These are phyloP conservation scores for Hyperoodon ampullatus DNA, from an alignment of 2,113 vertebrate species.

Conservation along the genomic window DNA sequence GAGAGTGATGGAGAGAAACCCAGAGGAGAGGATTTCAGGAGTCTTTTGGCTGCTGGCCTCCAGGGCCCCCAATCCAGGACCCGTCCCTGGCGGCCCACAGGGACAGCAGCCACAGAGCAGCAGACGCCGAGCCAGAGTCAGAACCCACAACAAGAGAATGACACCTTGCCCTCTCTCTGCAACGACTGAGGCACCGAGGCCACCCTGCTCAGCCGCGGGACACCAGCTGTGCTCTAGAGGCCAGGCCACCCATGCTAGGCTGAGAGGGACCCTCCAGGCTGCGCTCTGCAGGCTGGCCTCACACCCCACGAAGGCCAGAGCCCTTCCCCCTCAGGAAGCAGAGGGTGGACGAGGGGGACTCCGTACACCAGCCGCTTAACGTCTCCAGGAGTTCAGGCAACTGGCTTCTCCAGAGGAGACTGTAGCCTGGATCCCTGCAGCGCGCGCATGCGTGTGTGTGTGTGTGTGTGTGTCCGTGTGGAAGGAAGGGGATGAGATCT, in stretches of 20 bases:
- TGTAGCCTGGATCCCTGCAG: not conserved
- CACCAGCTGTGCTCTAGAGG: constrained; percentile 90
- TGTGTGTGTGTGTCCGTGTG: not conserved
- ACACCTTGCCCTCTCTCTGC: constrained; percentile 86
- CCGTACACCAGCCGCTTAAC: not conserved
- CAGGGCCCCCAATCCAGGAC: not conserved
- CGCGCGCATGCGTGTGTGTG: too few relatives aligned
- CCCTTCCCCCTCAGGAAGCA: not conserved
- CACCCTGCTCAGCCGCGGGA: constrained; percentile 88
- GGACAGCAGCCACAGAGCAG: not conserved
- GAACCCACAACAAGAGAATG: constrained; percentile 89
- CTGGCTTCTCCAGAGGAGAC: not conserved
- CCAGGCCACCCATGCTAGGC: constrained; percentile 83
- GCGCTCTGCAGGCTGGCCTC: not conserved
- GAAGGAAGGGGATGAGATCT: not conserved
- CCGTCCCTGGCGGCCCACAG: not conserved
- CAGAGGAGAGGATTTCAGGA: constrained; percentile 66
- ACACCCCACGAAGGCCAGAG: not conserved
- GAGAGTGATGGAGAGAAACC: constrained; percentile 64
- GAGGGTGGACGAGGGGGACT: rapidly evolving
- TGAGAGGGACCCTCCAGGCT: not conserved
- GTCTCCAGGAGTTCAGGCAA: not conserved
- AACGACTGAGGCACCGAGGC: constrained; percentile 90
- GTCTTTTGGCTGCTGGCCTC: not conserved
- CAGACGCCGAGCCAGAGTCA: constrained; percentile 91